These are phyloP conservation scores for Listronotus oregonensis DNA, from an alignment of 1,140 invertebrate species.

Conservation along the genomic window DNA sequence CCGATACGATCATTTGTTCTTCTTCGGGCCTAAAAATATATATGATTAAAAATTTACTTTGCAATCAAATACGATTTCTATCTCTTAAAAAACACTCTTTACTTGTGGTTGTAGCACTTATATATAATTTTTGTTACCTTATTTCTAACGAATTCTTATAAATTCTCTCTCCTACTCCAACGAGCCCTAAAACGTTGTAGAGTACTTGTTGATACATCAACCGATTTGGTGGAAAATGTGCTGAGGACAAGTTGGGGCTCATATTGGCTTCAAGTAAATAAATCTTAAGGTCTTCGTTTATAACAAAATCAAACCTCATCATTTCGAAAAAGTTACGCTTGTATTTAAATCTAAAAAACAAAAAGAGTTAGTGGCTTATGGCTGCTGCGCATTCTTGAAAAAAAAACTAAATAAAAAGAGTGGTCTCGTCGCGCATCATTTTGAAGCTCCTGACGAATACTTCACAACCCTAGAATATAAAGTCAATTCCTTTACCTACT, in stretches of 20 bases:
- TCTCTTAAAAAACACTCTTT: no score
- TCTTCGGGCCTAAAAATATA: conserved; percentile 48
- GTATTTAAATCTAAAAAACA: conserved; percentile 54
- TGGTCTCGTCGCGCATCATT: no score
- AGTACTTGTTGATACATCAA: conserved; percentile 92
- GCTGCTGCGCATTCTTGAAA: no score
- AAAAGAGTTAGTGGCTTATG: neutral
- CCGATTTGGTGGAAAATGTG: conserved; percentile 87
- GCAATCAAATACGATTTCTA: no score
- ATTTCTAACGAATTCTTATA: conserved; percentile 36
- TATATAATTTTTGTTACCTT: no score
- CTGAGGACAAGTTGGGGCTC: conserved; percentile 95
- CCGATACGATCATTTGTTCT: conserved; percentile 72
- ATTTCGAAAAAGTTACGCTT: conserved; percentile 90
- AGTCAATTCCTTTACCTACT: no score
- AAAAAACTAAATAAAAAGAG: no score
- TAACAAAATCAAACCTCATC: conserved; percentile 90
- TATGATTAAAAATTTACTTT: no score
- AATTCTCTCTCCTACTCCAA: conserved; percentile 72
- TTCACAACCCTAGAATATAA: no score
- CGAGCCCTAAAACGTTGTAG: conserved; percentile 81
- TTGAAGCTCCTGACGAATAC: no score
- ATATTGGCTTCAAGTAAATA: conserved; percentile 96
- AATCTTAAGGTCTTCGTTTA: conserved; percentile 87
- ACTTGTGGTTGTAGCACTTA: no score